Evolutionary conservation across 2,888 invertebrate species (phyloP).

Genomic region (Lepidochrysops patricia): DNA sequence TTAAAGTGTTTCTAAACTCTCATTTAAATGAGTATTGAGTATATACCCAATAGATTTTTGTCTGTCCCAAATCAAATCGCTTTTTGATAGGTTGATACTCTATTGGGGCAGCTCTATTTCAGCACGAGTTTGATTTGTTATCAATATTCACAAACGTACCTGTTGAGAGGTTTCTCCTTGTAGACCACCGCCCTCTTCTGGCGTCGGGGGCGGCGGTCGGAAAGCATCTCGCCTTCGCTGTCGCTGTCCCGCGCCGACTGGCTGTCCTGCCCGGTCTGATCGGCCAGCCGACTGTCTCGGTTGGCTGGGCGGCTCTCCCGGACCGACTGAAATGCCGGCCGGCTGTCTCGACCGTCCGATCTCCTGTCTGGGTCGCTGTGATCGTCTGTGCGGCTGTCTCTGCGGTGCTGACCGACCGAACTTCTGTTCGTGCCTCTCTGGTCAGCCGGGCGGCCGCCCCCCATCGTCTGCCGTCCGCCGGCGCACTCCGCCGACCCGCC

Average conservation of each 20-base stretch:
- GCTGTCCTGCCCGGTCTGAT: slow-evolving; percentile 7
- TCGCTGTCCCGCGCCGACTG: slow-evolving; percentile 23
- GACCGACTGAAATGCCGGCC: slow-evolving; percentile 6
- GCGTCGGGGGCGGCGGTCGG: slow-evolving; percentile 40
- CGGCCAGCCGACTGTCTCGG: slow-evolving; percentile 12
- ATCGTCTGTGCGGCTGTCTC: not conserved
- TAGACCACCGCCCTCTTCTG: slow-evolving; percentile 47
- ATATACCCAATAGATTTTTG: too few species aligned
- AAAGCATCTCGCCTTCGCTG: slow-evolving; percentile 25
- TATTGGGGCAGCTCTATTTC: too few species aligned
- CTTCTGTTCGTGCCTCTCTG: not conserved
- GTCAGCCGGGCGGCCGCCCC: slow-evolving; percentile 11
- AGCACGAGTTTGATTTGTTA: too few species aligned
- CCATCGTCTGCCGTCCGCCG: slow-evolving; percentile 22
- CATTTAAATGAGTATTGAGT: too few species aligned
- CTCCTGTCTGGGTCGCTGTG: not conserved
- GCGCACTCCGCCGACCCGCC: slow-evolving; percentile 22
- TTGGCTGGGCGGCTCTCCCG: slow-evolving; percentile 24
- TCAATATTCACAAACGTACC: too few species aligned
- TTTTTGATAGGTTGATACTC: too few species aligned
- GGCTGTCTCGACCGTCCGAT: too few species aligned
- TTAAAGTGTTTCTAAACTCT: too few species aligned
- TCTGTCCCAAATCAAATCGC: too few species aligned
- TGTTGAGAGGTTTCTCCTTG: slow-evolving; percentile 58
- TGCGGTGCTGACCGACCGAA: too few species aligned